These are phyloP conservation scores for Balanococcus diminutus DNA, from an alignment of 2,888 invertebrate genomes.

Conservation along the genomic window DNA sequence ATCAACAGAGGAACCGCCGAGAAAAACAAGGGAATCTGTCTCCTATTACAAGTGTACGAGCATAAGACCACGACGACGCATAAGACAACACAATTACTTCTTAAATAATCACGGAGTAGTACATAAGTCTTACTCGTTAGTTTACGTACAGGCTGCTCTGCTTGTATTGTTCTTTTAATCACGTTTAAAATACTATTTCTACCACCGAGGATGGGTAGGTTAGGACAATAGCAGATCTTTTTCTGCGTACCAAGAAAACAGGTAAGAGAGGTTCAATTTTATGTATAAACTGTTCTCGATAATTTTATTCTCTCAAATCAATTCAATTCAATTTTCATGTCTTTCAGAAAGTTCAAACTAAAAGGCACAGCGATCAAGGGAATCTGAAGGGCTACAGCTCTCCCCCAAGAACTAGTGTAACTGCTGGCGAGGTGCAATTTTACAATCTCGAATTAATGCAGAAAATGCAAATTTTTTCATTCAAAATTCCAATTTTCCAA, in stretches of 20 bases:
- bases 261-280: no score
- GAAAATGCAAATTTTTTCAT: no score
- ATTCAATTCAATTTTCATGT: no score
- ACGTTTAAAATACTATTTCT: background rate
- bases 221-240: background rate
- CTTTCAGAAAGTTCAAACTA: no score
- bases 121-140: background rate
- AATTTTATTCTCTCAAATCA: no score
- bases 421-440: no score
- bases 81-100: conserved; percentile 50
- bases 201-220: background rate
- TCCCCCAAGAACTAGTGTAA: no score
- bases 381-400: no score
- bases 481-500: no score
- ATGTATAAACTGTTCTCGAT: no score
- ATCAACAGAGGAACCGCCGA: conserved; percentile 32
- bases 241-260: background rate
- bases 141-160: background rate
- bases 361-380: no score
- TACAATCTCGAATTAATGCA: no score
- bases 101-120: conserved; percentile 45
- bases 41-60: background rate
- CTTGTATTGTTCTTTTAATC: conserved; percentile 37
- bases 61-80: conserved; percentile 44
- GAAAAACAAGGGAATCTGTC: conserved; percentile 30